Base-by-base conservation (phyloP, 2,888 invertebrate species). In the Drosophila vallismaia region DNA sequence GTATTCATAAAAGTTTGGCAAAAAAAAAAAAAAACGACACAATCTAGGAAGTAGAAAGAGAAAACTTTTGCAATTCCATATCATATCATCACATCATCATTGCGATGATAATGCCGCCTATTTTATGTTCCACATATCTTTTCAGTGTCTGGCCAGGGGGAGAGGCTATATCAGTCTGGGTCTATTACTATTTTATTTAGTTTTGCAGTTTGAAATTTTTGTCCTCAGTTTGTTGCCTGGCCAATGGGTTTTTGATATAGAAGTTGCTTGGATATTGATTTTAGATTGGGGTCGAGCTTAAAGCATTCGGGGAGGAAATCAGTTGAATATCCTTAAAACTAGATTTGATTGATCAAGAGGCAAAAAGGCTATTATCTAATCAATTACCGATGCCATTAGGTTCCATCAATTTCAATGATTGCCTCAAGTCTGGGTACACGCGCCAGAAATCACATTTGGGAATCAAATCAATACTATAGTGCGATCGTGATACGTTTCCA, bases 31-130 rank as follows among this genome's bases (percentile, higher is more conserved):
- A 49, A 40, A 66, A 45, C 29, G 63, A 71, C 56, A 71, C 51
- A 9, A 31, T 29, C 44, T 33, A n/a, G 36, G 49, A 19, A 49
- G 70, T 58, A 53, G 57, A 81, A 87, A 62, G 72, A 64, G 57
- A 58, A 86, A 89, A 88, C 70, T 89, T 89, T 88, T 57, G 81
- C 83, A 83, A 87, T 88, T 86, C 77, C 77, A 77, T 82, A 87
- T 89, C 73, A 75, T 71, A 85, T 87, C 89, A 89, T 88, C 88
- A 85, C 79, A 88, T 88, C 85, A 89, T 89, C 88, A 89, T 88
- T 79, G 80, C 71, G 68, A 81, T 78, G 86, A 83, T 85, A 84
- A 87, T 87, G 82, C 87, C 63, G 82, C 74, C 73, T 71, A 84
- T 81, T 82, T 86, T 85, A 79, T 77, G 69, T 59, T 67, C 66